Conservation (phyloP, 2,113 vertebrate genomes). For the Microtus richardsoni region DNA sequence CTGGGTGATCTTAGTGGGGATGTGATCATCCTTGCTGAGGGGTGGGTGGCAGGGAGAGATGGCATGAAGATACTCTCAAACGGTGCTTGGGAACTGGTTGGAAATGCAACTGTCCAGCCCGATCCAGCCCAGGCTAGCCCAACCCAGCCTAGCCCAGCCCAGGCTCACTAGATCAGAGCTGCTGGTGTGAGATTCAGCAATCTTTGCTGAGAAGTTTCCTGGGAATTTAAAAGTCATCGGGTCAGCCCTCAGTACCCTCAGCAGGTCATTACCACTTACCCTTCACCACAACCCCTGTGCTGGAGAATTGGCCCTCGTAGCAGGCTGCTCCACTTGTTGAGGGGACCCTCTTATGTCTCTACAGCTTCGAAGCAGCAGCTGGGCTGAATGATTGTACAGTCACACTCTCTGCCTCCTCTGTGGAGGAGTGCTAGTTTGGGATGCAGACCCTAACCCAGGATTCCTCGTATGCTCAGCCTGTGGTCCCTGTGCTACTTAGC, state of each 20-base stretch:
- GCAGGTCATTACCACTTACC: background rate
- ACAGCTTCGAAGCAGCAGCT: fast-evolving
- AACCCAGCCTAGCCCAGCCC: fast-evolving
- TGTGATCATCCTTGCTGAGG: background rate
- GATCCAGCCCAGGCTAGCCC: background rate
- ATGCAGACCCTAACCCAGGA: background rate
- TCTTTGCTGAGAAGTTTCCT: background rate
- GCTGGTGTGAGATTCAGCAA: background rate
- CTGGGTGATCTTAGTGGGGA: background rate
- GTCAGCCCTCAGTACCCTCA: too few species aligned
- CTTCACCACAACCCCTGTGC: background rate
- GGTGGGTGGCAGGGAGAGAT: background rate
- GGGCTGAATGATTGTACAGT: background rate
- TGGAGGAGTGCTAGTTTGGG: background rate
- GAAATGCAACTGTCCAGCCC: background rate
- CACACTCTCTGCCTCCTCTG: background rate
- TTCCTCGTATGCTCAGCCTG: fast-evolving
- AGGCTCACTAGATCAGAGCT: background rate
- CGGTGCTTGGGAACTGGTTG: background rate
- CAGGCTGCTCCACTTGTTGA: background rate
- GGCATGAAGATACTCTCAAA: background rate
- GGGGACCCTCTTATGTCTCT: too few species aligned
- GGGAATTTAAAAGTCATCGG: background rate
- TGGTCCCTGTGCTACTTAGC: background rate
- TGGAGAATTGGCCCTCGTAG: background rate